Percentiles rank a stretch among this genome's conserved stretches.
These are phyloP conservation scores for Saturnia pavonia DNA, from an alignment of 2,888 invertebrate genomes.

Conservation along the genomic window DNA sequence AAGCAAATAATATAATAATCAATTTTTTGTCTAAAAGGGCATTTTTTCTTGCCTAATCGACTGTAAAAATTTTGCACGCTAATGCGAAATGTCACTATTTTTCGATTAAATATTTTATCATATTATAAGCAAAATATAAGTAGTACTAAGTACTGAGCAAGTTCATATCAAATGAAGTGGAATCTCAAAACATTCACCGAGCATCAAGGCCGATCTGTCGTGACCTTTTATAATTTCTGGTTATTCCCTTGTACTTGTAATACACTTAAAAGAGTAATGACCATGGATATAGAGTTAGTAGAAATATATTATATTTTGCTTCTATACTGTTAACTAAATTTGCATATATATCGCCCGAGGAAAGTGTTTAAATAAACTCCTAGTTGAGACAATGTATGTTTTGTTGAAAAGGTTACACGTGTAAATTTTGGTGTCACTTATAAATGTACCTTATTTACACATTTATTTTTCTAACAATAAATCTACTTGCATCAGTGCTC, in stretches of 20 bases:
- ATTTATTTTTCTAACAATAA: slow-evolving; percentile 16
- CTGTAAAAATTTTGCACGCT: too few relatives aligned
- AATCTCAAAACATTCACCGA: slow-evolving; percentile 33
- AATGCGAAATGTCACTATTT: too few relatives aligned
- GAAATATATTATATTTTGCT: slow-evolving; percentile 30
- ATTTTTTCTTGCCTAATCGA: too few relatives aligned
- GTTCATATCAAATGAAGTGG: slow-evolving; percentile 27
- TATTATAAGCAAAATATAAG: too few relatives aligned
- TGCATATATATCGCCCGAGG: slow-evolving; percentile 27
- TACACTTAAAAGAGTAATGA: slow-evolving; percentile 59
- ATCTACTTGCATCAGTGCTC: slow-evolving; percentile 1
- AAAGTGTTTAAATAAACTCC: slow-evolving; percentile 46
- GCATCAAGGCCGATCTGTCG: slow-evolving; percentile 51
- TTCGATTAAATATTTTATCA: too few relatives aligned
- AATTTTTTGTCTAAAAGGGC: too few relatives aligned
- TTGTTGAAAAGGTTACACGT: slow-evolving; percentile 37
- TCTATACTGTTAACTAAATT: slow-evolving; percentile 38
- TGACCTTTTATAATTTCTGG: slow-evolving; percentile 47
- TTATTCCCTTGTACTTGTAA: slow-evolving; percentile 44
- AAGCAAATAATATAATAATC: too few relatives aligned
- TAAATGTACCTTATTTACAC: slow-evolving; percentile 28
- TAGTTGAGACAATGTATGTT: slow-evolving; percentile 42
- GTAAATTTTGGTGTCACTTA: slow-evolving; percentile 33
- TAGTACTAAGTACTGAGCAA: too few relatives aligned
- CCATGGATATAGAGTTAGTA: slow-evolving; percentile 52